Base-by-base conservation (phyloP, 1,140 invertebrate genomes). In the Euglossa dilemma region DNA sequence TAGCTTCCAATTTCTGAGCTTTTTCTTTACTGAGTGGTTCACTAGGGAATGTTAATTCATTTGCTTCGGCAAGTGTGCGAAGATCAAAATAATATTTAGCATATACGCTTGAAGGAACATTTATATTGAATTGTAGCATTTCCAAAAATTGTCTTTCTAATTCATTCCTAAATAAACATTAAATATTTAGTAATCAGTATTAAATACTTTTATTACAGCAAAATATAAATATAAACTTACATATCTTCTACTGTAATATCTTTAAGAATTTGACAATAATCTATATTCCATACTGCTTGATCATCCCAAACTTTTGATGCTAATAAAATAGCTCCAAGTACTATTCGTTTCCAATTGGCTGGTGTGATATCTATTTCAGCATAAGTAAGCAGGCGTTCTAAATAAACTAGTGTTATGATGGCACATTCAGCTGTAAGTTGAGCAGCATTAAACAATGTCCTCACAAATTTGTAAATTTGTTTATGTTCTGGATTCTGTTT, bases 301-400 rank as follows among this genome's bases (percentile, higher is more conserved):
- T 99, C 99, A 94, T 99, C 99, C 99, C 99, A 99, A 50, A 99
- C 99, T 95, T 99, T 99, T n/a, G 98, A 99, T 9, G 99, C 98
- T 83, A 99, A 95, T 87, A 99, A 95, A 93, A 99, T 99, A 87
- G 99, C 99, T 91, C 98, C 98, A 89, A 99, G 95, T 69, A 99
- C 98, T 93, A 99, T 99, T 91, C 98, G 95, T 93, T 98, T 98
- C 99, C 99, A 99, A 93, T 99, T 99, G 25, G 97, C 98, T 36
- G 99, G 98, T 70, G 97, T 98, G 91, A 99, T 98, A 94, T 99
- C 99, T 86, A 99, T 96, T 94, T 99, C 99, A 57, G 99, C 98
- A 95, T 99, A 99, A 72, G 98, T 99, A 85, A 99, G 95, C 89
- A 99, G 95, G 91, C 98, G 96, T 95, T 98, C 98, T 90, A 98